Percentiles rank a stretch among this genome's conserved stretches.
Evolutionary conservation across 1,140 invertebrate genomes (phyloP).

Genomic region (Radopholus similis): DNA sequence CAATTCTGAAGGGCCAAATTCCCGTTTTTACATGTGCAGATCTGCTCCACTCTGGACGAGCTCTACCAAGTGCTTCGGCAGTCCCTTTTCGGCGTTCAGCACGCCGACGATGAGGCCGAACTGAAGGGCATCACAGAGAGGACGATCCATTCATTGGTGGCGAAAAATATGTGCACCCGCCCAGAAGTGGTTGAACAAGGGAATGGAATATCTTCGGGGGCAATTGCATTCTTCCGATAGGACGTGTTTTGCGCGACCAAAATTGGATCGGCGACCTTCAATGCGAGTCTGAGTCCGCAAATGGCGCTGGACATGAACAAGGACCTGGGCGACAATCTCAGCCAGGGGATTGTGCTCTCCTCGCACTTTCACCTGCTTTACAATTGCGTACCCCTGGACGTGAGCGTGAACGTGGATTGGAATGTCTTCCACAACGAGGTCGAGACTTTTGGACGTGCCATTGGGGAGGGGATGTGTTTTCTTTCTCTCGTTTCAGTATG

Average conservation of each 20-base stretch:
- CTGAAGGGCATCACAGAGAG: constrained; percentile 2
- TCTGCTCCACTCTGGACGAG: constrained; percentile 18
- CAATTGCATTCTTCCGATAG: background rate
- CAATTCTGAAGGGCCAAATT: background rate
- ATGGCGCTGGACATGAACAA: constrained; percentile 23
- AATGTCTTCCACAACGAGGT: constrained; percentile 33
- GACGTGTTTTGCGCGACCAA: constrained; percentile 21
- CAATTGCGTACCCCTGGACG: constrained; percentile 36
- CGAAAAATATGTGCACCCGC: constrained; percentile 6
- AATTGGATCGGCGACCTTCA: constrained; percentile 35
- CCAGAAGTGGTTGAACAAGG: constrained; percentile 3
- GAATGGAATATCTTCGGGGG: background rate
- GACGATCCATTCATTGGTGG: background rate
- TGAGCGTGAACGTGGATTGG: constrained; percentile 21
- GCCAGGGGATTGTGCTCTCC: constrained; percentile 24
- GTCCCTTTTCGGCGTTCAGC: constrained; percentile 14
- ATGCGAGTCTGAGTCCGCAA: constrained; percentile 24
- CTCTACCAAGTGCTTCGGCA: constrained; percentile 6
- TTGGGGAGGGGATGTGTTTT: background rate
- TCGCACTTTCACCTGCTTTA: constrained; percentile 37
- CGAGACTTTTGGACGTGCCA: background rate
- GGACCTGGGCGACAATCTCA: constrained; percentile 21
- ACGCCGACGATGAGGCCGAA: background rate
- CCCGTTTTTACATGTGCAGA: background rate
- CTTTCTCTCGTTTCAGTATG: constrained; percentile 22